A percentile compares a stretch with the other conserved stretches of the same genome.
Conservation (phyloP, 2,797 vertebrate species). For the Aeoliscus strigatus region DNA sequence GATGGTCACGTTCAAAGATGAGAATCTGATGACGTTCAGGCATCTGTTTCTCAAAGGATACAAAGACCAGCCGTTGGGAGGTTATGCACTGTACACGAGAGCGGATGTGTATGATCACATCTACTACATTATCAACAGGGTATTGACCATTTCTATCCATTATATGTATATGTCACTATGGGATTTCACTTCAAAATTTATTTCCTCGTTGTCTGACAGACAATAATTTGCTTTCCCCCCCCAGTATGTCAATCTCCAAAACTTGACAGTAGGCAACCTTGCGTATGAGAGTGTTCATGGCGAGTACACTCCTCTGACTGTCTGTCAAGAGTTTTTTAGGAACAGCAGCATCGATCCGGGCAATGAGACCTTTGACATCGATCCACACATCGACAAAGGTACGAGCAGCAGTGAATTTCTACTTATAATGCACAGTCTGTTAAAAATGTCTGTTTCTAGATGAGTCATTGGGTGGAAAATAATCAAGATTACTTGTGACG, state of each 20-base stretch:
- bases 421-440: neutral
- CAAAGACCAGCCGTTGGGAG: slow-evolving; percentile 73
- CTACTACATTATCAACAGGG: slow-evolving; percentile 79
- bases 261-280: slow-evolving; percentile 84
- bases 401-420: slow-evolving; percentile 5
- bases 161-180: neutral
- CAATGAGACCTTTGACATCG: slow-evolving; percentile 88
- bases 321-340: slow-evolving; percentile 88
- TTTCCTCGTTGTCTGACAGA: too few relatives aligned
- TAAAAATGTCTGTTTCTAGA: neutral
- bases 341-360: slow-evolving; percentile 79
- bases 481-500: slow-evolving; percentile 45
- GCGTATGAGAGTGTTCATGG: slow-evolving; percentile 76
- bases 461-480: slow-evolving; percentile 16
- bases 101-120: slow-evolving; percentile 85
- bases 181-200: too few relatives aligned
- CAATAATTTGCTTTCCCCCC: neutral
- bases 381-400: slow-evolving; percentile 86
- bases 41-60: slow-evolving; percentile 94
- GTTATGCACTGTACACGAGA: slow-evolving; percentile 84
- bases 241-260: slow-evolving; percentile 83
- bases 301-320: slow-evolving; percentile 69
- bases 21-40: slow-evolving; percentile 87
- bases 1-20: slow-evolving; percentile 94
- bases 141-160: slow-evolving; percentile 37